Evolutionary conservation across 2,888 invertebrate genomes (phyloP).

Genomic region (Gandaritis pyraliata): DNA sequence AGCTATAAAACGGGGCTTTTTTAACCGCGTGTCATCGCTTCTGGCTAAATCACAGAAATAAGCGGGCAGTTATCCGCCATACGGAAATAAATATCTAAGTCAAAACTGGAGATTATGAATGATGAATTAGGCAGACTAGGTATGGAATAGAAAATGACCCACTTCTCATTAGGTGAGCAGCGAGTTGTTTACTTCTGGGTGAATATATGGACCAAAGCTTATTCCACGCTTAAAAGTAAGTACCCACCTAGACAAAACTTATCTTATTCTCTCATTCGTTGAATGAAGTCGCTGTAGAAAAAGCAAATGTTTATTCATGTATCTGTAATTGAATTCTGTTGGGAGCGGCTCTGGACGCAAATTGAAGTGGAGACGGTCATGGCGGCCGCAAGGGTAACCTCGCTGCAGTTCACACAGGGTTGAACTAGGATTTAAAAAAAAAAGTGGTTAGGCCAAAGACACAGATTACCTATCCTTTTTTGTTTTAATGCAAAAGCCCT

Average conservation of each 20-base stretch:
- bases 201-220: not conserved
- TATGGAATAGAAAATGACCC: too few relatives aligned
- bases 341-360: conserved; percentile 52
- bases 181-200: not conserved
- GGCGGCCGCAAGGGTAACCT: conserved; percentile 37
- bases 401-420: conserved; percentile 30
- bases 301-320: conserved; percentile 58
- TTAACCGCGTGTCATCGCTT: too few relatives aligned
- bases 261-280: conserved; percentile 19
- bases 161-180: too few relatives aligned
- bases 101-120: too few relatives aligned
- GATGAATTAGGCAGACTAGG: too few relatives aligned
- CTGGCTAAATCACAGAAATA: too few relatives aligned
- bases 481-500: too few relatives aligned
- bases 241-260: conserved; percentile 14
- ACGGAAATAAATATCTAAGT: too few relatives aligned
- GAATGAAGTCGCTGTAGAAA: conserved; percentile 30
- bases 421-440: not conserved
- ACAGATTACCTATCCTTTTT: too few relatives aligned
- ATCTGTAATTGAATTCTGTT: conserved; percentile 59
- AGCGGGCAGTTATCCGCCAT: too few relatives aligned
- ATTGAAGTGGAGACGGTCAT: conserved; percentile 53
- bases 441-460: too few relatives aligned
- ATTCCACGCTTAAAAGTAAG: conserved; percentile 22
- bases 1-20: too few relatives aligned